phyloP scores from a whole-genome alignment of 2,888 invertebrate species.

The Acanthosepion esculentum region DNA sequence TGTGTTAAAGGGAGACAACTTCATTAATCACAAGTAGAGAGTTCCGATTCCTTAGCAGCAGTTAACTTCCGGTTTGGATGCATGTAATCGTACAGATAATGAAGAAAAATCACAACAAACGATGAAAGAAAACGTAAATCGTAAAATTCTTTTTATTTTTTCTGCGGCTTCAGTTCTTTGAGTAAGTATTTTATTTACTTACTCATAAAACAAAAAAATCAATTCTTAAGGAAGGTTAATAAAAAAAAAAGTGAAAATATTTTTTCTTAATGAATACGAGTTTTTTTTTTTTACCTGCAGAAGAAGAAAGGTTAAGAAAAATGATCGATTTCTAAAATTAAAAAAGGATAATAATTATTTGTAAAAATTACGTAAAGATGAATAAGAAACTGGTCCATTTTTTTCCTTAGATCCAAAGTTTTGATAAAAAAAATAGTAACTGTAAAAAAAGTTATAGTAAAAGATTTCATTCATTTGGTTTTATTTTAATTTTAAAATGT shows the following conservation, averaged over 20 bases:
- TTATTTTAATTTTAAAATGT: too few relatives aligned
- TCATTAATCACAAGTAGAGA: background rate
- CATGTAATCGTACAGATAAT: too few relatives aligned
- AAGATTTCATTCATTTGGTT: too few relatives aligned
- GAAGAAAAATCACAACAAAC: background rate
- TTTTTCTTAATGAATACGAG: too few relatives aligned
- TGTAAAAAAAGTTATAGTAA: too few relatives aligned
- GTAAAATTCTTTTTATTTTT: background rate
- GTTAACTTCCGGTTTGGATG: background rate
- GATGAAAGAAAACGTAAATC: background rate
- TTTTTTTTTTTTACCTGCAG: too few relatives aligned
- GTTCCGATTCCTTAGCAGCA: constrained; percentile 2
- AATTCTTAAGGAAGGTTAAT: background rate
- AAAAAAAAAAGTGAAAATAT: too few relatives aligned
- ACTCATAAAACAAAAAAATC: background rate
- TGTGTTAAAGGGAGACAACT: background rate
- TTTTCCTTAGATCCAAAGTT: background rate
- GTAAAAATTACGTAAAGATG: too few relatives aligned
- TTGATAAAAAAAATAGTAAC: too few relatives aligned
- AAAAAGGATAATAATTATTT: too few relatives aligned
- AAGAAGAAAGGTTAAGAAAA: too few relatives aligned
- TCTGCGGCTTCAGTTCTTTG: background rate
- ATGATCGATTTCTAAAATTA: too few relatives aligned
- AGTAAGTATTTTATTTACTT: constrained; percentile 1
- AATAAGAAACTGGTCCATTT: background rate